A percentile compares a stretch with the other conserved stretches of the same genome.
phyloP scores from a whole-genome alignment of 2,113 vertebrate genomes.

The Scolopax mira region DNA sequence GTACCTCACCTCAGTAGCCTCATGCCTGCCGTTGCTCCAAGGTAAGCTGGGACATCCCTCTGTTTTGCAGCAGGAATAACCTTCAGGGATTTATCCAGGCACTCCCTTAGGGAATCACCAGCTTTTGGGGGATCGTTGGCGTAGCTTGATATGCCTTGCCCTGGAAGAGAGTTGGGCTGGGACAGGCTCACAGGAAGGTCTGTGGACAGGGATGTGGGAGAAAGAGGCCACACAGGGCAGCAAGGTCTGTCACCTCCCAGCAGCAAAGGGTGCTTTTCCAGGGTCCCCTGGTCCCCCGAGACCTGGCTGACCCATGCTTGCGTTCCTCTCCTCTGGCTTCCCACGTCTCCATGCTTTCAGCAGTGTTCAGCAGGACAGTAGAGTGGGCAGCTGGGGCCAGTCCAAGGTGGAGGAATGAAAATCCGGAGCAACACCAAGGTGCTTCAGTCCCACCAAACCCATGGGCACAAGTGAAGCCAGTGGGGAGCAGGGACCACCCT shows the following conservation, averaged over 20 bases:
- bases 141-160: conserved; percentile 70
- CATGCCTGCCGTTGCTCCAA: conserved; percentile 90
- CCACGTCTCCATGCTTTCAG: background rate
- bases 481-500: background rate
- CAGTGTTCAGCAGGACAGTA: background rate
- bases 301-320: background rate
- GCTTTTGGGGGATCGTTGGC: conserved; percentile 26
- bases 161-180: conserved; percentile 44
- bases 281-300: background rate
- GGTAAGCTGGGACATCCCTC: conserved; percentile 73
- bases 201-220: background rate
- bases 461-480: background rate
- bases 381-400: background rate
- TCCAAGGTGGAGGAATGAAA: background rate
- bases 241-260: background rate
- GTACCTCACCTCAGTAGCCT: conserved; percentile 85
- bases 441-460: background rate
- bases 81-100: conserved; percentile 75
- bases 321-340: fast-evolving
- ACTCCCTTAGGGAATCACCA: conserved; percentile 62
- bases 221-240: background rate
- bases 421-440: background rate
- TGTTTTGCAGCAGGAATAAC: conserved; percentile 75
- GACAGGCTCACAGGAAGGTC: background rate
- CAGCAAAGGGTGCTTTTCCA: background rate